These are phyloP conservation scores for Perithous albicinctus DNA, from an alignment of 2,888 invertebrate genomes.

Conservation along the genomic window DNA sequence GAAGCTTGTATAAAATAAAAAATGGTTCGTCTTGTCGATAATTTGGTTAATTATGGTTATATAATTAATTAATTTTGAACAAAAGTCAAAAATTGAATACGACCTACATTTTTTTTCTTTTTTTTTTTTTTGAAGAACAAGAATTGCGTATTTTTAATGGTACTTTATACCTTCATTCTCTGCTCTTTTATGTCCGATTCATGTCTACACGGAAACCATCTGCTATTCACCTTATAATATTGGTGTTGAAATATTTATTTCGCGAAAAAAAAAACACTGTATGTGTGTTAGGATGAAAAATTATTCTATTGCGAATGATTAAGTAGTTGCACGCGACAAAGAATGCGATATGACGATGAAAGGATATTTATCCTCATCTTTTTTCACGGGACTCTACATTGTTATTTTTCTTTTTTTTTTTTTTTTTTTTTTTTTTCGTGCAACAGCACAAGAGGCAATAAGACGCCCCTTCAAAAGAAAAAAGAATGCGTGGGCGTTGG, in stretches of 20 bases:
- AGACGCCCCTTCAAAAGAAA: constrained; percentile 21
- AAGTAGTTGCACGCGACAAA: constrained; percentile 25
- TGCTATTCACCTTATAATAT: background rate
- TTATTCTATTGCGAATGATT: constrained; percentile 45
- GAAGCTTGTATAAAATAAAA: background rate
- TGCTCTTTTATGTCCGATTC: background rate
- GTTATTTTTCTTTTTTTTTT: constrained; percentile 6
- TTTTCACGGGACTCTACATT: background rate
- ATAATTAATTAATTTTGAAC: no score
- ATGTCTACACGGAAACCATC: background rate
- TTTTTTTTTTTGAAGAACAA: no score
- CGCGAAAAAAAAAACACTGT: no score
- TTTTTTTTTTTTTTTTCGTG: no score
- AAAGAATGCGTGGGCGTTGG: constrained; percentile 52
- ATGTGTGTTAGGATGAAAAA: constrained; percentile 35
- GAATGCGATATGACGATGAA: constrained; percentile 20
- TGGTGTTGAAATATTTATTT: background rate
- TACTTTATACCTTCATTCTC: background rate
- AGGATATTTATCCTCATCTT: constrained; percentile 13
- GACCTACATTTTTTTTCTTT: no score
- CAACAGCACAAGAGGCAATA: constrained; percentile 3
- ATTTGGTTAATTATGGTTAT: background rate
- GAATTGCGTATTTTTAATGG: no score
- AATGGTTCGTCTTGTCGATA: background rate
- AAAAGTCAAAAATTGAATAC: no score